Evolutionary conservation across 1,140 invertebrate species (phyloP).

Genomic region (Anagrus nilaparvatae): DNA sequence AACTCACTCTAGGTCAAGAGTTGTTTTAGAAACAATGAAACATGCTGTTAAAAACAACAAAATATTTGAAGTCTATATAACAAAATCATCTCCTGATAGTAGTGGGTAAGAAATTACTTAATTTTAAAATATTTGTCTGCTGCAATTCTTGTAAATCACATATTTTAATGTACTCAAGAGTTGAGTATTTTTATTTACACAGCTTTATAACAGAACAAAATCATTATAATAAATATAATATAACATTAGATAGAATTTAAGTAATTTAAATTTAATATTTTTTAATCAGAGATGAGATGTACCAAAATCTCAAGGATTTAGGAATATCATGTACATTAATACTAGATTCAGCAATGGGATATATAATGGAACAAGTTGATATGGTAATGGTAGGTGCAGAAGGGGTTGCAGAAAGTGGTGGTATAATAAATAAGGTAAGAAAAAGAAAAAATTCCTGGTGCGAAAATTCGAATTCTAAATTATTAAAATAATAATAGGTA

Average conservation of each 20-base stretch:
- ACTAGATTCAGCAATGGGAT: conserved; percentile 82
- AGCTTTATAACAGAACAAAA: neutral
- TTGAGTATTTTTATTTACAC: neutral
- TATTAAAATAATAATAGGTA: conserved; percentile 50
- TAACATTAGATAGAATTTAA: conserved; percentile 1
- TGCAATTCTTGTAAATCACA: too few species aligned
- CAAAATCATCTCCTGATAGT: conserved; percentile 75
- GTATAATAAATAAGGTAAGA: conserved; percentile 90
- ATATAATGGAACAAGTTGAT: conserved; percentile 89
- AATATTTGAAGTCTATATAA: conserved; percentile 84
- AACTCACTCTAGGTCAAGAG: conserved; percentile 84
- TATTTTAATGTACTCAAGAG: too few species aligned
- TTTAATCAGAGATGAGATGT: conserved; percentile 55
- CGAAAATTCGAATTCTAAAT: neutral
- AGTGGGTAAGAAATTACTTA: conserved; percentile 56
- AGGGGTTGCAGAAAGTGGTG: conserved; percentile 93
- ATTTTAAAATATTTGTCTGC: too few species aligned
- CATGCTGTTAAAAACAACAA: conserved; percentile 70
- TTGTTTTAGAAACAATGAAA: conserved; percentile 79
- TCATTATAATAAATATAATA: neutral
- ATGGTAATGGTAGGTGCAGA: conserved; percentile 95
- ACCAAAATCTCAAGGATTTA: conserved; percentile 53
- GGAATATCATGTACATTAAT: conserved; percentile 72
- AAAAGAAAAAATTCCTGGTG: neutral
- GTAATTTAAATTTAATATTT: conserved; percentile 2